These are phyloP conservation scores for Acanthisitta chloris DNA, from an alignment of 2,113 vertebrate species.

Conservation along the genomic window DNA sequence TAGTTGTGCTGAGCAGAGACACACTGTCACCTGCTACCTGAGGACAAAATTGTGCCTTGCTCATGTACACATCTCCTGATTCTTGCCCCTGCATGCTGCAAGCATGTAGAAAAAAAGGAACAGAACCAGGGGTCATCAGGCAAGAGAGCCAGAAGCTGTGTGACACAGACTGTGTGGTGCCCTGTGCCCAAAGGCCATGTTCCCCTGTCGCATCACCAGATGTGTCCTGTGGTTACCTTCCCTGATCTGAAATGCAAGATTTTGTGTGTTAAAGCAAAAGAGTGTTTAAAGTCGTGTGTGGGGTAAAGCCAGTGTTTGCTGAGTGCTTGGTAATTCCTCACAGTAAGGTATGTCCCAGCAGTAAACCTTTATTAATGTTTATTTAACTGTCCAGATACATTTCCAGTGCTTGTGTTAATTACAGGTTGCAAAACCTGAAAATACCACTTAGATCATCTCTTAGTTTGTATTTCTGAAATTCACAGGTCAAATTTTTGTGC, in stretches of 20 bases:
- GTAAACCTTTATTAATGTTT: not conserved
- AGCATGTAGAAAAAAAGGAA: not conserved
- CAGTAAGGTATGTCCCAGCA: not conserved
- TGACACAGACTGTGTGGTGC: not conserved
- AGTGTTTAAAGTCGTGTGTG: not conserved
- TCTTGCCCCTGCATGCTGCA: not conserved
- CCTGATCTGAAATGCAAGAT: not conserved
- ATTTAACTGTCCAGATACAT: not conserved
- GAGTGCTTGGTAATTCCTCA: not conserved
- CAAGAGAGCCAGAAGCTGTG: not conserved
- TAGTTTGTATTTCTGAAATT: not conserved
- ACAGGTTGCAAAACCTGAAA: not conserved
- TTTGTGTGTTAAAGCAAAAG: not conserved
- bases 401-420: not conserved
- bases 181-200: not conserved
- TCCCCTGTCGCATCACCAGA: not conserved
- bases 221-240: not conserved
- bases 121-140: not conserved
- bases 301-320: not conserved
- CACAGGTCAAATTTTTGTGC: not conserved
- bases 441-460: not conserved
- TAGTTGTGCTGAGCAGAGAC: not conserved
- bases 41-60: not conserved
- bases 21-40: not conserved
- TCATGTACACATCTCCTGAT: not conserved